Base-by-base conservation (phyloP, 2,797 vertebrate genomes). In the Merluccius polli region DNA sequence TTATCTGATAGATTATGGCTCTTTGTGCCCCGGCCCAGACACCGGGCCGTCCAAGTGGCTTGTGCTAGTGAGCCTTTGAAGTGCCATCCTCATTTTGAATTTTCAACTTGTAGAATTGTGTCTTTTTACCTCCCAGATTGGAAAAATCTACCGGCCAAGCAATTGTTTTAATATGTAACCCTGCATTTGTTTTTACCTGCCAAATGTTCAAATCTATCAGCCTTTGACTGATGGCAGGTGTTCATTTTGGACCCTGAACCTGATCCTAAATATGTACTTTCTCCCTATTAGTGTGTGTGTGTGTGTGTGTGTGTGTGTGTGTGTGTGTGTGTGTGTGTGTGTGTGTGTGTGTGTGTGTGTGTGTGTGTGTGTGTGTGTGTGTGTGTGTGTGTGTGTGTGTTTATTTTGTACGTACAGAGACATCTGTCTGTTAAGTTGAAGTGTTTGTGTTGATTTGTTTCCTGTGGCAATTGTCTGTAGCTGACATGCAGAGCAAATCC, bases 1-100 rank as follows among this genome's bases (percentile, higher is more conserved):
- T 88, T 84, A 86, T 77, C 29, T 48, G 70, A 31, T 31, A 81
- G 81, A 87, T 85, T 79, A 75, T 18, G 31, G 16, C 15, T 0
- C 77, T 76, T n/a, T n/a, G n/a, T n/a, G n/a, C n/a, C n/a, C 21
- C 67, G 36, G 59, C 78, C 79, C 8, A 77, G 72, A 77, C 0
- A 65, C n/a, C n/a, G n/a, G n/a, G n/a, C n/a, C n/a, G n/a, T n/a
- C n/a, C n/a, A n/a, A n/a, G n/a, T n/a, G n/a, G n/a, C n/a, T n/a
- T n/a, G n/a, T n/a, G n/a, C n/a, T n/a, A n/a, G n/a, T n/a, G n/a
- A n/a, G 30, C 44, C 59, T 48, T 13, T 16, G 72, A 70, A 24
- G 75, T 73, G 70, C 65, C 29, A n/a, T 36, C 1, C 32, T 74
- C 15, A 21, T 18, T 73, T 16, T 63, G 48, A 30, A 52, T 13